Evolutionary conservation across 2,797 vertebrate species (phyloP).

Genomic region (Anguilla obscura): DNA sequence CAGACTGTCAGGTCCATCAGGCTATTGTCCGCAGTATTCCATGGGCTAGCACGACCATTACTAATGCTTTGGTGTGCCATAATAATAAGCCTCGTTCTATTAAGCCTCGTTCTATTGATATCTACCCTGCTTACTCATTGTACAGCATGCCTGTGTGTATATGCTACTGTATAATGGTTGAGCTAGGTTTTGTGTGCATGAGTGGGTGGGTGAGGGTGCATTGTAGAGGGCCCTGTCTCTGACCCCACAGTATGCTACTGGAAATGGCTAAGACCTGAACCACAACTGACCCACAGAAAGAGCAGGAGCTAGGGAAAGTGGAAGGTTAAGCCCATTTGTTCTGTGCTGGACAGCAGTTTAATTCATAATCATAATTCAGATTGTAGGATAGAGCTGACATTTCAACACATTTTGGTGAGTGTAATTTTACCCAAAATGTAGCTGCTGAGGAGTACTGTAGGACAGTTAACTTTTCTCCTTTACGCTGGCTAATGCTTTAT

Average conservation of each 20-base stretch:
- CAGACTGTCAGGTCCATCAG: too few relatives aligned
- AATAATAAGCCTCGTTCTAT: too few relatives aligned
- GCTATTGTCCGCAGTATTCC: too few relatives aligned
- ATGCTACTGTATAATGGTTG: too few relatives aligned
- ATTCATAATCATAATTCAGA: slow-evolving; percentile 3
- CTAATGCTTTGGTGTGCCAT: too few relatives aligned
- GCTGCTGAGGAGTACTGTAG: not conserved
- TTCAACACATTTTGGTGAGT: not conserved
- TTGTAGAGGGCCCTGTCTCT: too few relatives aligned
- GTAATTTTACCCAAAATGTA: not conserved
- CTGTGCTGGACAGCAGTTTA: not conserved
- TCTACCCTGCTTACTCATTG: too few relatives aligned
- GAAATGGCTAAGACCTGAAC: not conserved
- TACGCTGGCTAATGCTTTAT: not conserved
- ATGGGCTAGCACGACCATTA: too few relatives aligned
- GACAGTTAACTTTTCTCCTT: not conserved
- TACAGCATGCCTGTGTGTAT: too few relatives aligned
- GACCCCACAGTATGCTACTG: not conserved
- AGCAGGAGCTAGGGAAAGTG: not conserved
- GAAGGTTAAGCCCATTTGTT: not conserved
- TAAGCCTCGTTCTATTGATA: too few relatives aligned
- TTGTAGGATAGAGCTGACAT: not conserved
- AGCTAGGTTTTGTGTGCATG: too few relatives aligned
- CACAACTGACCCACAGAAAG: not conserved
- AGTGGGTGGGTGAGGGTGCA: too few relatives aligned